phyloP scores from a whole-genome alignment of 2,113 vertebrate genomes.

The Brachyistius frenatus region DNA sequence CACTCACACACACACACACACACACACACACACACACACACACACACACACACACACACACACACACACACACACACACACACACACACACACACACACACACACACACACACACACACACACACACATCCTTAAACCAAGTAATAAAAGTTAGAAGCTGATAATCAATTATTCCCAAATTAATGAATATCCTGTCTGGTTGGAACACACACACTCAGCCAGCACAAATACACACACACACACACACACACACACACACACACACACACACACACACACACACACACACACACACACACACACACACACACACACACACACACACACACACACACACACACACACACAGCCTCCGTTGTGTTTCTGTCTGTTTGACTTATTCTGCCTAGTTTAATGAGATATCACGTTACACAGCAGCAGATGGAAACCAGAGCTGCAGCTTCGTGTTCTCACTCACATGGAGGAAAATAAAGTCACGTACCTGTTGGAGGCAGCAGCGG shows the following conservation, averaged over 20 bases:
- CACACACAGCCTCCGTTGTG: slow-evolving; percentile 23
- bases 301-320: slow-evolving; percentile 26
- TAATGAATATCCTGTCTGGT: slow-evolving; percentile 65
- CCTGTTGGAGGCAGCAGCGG: neutral
- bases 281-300: slow-evolving; percentile 31
- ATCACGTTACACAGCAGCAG: slow-evolving; percentile 49
- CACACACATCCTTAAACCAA: slow-evolving; percentile 30
- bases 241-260: slow-evolving; percentile 21
- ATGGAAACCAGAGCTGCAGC: slow-evolving; percentile 26
- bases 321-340: slow-evolving; percentile 30
- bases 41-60: neutral
- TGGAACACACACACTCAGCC: slow-evolving; percentile 58
- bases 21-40: neutral
- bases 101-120: too few relatives aligned
- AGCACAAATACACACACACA: slow-evolving; percentile 32
- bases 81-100: neutral
- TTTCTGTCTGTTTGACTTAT: slow-evolving; percentile 64
- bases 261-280: slow-evolving; percentile 25
- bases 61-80: slow-evolving; percentile 16
- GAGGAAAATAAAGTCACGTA: neutral
- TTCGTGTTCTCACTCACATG: neutral
- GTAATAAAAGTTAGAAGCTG: slow-evolving; percentile 37
- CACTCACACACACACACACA: neutral
- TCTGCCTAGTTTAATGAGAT: slow-evolving; percentile 50
- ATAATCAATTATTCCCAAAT: slow-evolving; percentile 68